Conservation (phyloP, 2,797 vertebrate genomes). For the Setipinna tenuifilis region DNA sequence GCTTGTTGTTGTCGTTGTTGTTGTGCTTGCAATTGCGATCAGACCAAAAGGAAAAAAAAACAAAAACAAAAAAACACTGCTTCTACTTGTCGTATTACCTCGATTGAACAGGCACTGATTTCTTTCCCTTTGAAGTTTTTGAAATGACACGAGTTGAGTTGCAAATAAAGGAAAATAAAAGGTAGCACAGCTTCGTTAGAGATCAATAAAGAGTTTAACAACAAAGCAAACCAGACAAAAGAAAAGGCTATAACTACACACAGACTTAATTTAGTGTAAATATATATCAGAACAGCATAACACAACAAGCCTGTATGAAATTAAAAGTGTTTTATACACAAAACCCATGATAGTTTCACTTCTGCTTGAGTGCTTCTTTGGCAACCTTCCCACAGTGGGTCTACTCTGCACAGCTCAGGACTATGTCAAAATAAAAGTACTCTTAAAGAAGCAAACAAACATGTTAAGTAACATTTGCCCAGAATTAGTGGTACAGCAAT, state of each 20-base stretch:
- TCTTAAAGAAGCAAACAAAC: not conserved
- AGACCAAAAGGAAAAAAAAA: not conserved
- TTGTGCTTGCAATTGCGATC: not conserved
- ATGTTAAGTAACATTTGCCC: not conserved
- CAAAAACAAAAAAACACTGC: too few species aligned
- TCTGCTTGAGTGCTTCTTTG: not conserved
- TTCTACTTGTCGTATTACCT: not conserved
- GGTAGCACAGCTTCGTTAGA: not conserved
- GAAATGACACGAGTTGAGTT: not conserved
- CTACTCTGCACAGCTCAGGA: not conserved
- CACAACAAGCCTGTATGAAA: not conserved
- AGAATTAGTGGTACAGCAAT: not conserved
- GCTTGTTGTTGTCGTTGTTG: constrained; percentile 13
- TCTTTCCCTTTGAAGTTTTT: not conserved
- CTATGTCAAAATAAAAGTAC: constrained; percentile 10
- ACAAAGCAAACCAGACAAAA: not conserved
- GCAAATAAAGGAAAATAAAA: not conserved
- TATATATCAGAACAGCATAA: not conserved
- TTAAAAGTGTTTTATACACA: not conserved
- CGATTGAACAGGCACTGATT: not conserved
- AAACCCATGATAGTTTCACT: not conserved
- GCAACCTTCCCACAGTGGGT: not conserved
- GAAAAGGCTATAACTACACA: not conserved
- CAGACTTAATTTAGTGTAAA: not conserved
- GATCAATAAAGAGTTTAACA: not conserved